Percentiles rank a stretch among this genome's conserved stretches.
These are phyloP conservation scores for Bombylius major DNA, from an alignment of 2,888 invertebrate species.

Conservation along the genomic window DNA sequence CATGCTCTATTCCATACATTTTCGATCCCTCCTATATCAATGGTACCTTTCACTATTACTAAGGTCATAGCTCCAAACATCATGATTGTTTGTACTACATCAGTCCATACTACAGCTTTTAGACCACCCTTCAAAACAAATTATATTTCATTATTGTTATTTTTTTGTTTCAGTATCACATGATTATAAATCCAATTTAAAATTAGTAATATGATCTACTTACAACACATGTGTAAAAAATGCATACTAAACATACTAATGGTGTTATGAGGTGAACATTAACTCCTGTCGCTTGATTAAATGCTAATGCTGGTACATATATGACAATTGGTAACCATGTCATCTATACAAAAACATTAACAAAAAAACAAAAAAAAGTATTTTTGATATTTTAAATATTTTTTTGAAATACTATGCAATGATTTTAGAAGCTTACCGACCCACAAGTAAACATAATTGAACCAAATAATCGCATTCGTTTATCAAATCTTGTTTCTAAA, in stretches of 20 bases:
- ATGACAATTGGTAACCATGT: slow-evolving; percentile 60
- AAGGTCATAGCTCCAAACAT: slow-evolving; percentile 57
- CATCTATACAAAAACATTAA: slow-evolving; percentile 36
- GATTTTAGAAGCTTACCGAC: slow-evolving; percentile 41
- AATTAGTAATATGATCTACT: slow-evolving; percentile 23
- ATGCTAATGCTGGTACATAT: slow-evolving; percentile 59
- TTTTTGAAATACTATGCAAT: not conserved
- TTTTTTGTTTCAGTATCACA: not conserved
- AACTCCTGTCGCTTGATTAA: slow-evolving; percentile 67
- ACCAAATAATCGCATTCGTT: slow-evolving; percentile 50
- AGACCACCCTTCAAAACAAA: slow-evolving; percentile 44
- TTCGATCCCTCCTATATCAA: slow-evolving; percentile 48
- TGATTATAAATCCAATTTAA: too few species aligned
- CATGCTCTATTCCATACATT: slow-evolving; percentile 45
- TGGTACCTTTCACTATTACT: slow-evolving; percentile 50
- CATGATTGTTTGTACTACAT: slow-evolving; percentile 53
- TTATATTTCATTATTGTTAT: not conserved
- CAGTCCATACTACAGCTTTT: slow-evolving; percentile 58
- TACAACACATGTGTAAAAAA: slow-evolving; percentile 67
- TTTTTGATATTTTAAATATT: not conserved
- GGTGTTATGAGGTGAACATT: slow-evolving; percentile 62
- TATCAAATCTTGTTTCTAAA: slow-evolving; percentile 51
- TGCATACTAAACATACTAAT: slow-evolving; percentile 61
- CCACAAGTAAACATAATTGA: slow-evolving; percentile 50
- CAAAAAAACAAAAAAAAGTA: not conserved